Conservation (phyloP, 2,888 invertebrate genomes). For the Microplitis deprimator region DNA sequence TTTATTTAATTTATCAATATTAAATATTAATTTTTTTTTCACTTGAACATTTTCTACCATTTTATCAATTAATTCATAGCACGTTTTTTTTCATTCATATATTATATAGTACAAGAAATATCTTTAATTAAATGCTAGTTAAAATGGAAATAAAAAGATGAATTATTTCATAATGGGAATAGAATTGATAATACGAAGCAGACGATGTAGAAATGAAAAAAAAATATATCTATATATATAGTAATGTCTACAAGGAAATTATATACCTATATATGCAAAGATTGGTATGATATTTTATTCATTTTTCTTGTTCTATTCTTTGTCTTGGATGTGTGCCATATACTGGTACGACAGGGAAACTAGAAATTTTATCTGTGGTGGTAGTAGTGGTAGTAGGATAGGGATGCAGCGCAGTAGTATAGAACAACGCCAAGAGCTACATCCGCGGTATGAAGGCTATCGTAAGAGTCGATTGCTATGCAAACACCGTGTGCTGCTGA, state of each 20-base stretch:
- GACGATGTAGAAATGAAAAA: background rate
- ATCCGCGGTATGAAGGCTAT: background rate
- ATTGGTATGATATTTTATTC: constrained; percentile 22
- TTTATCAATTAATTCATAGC: background rate
- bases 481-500: constrained; percentile 27
- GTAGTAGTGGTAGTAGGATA: background rate
- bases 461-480: constrained; percentile 25
- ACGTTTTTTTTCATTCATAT: background rate
- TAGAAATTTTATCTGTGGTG: constrained; percentile 4
- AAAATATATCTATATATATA: background rate
- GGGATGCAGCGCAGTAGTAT: background rate
- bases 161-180: background rate
- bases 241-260: background rate
- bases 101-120: background rate
- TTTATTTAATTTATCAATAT: too few relatives aligned
- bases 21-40: too few relatives aligned
- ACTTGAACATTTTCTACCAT: background rate
- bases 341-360: background rate
- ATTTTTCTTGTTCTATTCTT: constrained; percentile 19
- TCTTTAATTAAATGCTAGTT: background rate
- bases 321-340: constrained; percentile 26
- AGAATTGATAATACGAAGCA: background rate
- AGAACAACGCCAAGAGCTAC: background rate
- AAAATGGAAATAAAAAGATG: background rate
- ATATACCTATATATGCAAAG: constrained; percentile 12